Evolutionary conservation across 1,140 invertebrate species (phyloP).

Genomic region (Mercenaria mercenaria): DNA sequence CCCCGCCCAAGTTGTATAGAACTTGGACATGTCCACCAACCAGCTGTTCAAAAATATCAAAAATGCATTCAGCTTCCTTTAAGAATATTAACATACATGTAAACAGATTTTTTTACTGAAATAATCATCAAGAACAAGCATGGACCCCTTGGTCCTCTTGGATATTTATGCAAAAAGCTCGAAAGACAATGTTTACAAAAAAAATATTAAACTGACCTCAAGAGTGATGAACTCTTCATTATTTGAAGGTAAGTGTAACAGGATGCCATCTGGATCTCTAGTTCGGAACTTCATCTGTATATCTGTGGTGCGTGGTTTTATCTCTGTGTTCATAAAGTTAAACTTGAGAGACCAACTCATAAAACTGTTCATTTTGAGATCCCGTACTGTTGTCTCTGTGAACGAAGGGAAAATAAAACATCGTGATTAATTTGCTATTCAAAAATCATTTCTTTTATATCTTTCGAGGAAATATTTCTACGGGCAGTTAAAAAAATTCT

Average conservation of each 20-base stretch:
- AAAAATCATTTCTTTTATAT: no score
- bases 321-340: conserved; percentile 88
- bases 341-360: conserved; percentile 95
- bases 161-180: no score
- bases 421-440: no score
- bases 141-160: no score
- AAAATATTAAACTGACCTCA: conserved; percentile 89
- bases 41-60: conserved; percentile 87
- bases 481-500: no score
- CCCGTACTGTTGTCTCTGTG: conserved; percentile 88
- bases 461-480: no score
- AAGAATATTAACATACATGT: not conserved
- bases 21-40: conserved; percentile 92
- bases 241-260: conserved; percentile 78
- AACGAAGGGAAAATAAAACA: not conserved
- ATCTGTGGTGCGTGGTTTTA: conserved; percentile 67
- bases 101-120: no score
- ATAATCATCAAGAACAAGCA: no score
- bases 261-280: conserved; percentile 93
- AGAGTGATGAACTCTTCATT: conserved; percentile 94
- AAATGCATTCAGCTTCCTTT: not conserved
- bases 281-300: conserved; percentile 94
- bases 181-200: no score
- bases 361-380: conserved; percentile 96
- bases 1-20: conserved; percentile 95